Evolutionary conservation across 2,797 vertebrate genomes (phyloP).

Genomic region (Diplodus puntazzo): DNA sequence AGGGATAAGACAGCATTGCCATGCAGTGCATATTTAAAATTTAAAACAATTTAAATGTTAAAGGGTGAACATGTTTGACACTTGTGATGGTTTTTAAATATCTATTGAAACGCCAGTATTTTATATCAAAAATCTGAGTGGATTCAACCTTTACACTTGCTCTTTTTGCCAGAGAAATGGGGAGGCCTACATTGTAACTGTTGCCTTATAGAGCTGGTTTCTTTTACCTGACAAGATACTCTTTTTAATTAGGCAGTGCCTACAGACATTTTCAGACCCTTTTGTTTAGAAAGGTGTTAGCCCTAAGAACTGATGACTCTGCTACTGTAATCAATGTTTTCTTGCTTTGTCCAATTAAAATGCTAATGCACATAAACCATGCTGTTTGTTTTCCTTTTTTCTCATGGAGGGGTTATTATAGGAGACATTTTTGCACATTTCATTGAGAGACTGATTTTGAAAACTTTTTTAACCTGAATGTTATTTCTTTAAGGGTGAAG

Average conservation of each 20-base stretch:
- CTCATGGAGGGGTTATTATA: background rate
- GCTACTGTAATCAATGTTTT: slow-evolving; percentile 87
- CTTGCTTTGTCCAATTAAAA: slow-evolving; percentile 88
- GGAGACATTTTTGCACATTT: background rate
- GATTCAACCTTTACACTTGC: slow-evolving; percentile 79
- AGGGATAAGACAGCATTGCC: slow-evolving; percentile 79
- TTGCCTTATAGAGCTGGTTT: slow-evolving; percentile 87
- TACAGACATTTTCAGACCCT: slow-evolving; percentile 82
- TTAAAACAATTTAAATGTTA: slow-evolving; percentile 75
- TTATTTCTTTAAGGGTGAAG: too few relatives aligned
- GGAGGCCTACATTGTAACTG: slow-evolving; percentile 81
- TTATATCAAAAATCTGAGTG: slow-evolving; percentile 81
- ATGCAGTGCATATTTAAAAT: slow-evolving; percentile 82
- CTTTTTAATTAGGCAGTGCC: slow-evolving; percentile 86
- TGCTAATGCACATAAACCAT: slow-evolving; percentile 81
- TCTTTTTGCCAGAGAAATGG: slow-evolving; percentile 78
- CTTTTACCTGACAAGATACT: slow-evolving; percentile 81
- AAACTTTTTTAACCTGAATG: background rate
- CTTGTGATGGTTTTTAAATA: slow-evolving; percentile 78
- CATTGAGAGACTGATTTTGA: background rate
- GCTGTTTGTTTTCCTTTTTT: slow-evolving; percentile 19
- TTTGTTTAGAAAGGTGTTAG: slow-evolving; percentile 82
- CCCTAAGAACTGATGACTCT: slow-evolving; percentile 84
- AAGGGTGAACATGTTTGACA: slow-evolving; percentile 78
- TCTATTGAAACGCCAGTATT: slow-evolving; percentile 81